Conservation (phyloP, 2,113 vertebrate genomes). For the Neolamprologus variostigma region DNA sequence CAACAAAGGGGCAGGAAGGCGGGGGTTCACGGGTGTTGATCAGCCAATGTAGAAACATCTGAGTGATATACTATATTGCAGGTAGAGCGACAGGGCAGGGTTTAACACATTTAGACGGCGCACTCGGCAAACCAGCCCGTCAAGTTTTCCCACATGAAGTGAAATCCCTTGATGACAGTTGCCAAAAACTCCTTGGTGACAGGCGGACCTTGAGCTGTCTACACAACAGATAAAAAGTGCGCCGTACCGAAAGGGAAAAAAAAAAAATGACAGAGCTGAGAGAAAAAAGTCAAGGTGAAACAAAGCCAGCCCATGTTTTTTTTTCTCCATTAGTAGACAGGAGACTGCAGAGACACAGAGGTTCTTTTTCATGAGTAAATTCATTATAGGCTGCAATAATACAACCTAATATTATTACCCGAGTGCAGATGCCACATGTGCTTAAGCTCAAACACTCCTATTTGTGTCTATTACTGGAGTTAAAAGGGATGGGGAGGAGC, state of each 20-base stretch:
- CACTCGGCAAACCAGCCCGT: constrained; percentile 59
- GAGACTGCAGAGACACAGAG: neutral
- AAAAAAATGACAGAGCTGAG: neutral
- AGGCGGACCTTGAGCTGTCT: constrained; percentile 16
- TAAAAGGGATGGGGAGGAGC: neutral
- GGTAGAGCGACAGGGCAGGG: constrained; percentile 22
- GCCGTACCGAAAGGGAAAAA: neutral
- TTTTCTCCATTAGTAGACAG: neutral
- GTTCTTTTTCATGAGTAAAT: constrained; percentile 22
- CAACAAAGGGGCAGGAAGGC: neutral
- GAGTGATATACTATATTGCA: neutral
- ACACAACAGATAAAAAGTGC: neutral
- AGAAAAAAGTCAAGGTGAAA: neutral
- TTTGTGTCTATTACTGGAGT: constrained; percentile 33
- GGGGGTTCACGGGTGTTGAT: neutral
- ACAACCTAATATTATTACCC: constrained; percentile 28
- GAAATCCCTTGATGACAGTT: constrained; percentile 54
- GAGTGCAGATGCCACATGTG: constrained; percentile 29
- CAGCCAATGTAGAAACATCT: constrained; percentile 6
- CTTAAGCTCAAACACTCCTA: constrained; percentile 19
- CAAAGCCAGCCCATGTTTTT: neutral
- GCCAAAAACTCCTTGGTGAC: constrained; percentile 18
- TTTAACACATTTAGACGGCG: neutral
- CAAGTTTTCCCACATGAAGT: constrained; percentile 58
- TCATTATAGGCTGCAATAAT: constrained; percentile 34